These are phyloP conservation scores for Cyrtonyx montezumae DNA, from an alignment of 2,113 vertebrate genomes.

Conservation along the genomic window DNA sequence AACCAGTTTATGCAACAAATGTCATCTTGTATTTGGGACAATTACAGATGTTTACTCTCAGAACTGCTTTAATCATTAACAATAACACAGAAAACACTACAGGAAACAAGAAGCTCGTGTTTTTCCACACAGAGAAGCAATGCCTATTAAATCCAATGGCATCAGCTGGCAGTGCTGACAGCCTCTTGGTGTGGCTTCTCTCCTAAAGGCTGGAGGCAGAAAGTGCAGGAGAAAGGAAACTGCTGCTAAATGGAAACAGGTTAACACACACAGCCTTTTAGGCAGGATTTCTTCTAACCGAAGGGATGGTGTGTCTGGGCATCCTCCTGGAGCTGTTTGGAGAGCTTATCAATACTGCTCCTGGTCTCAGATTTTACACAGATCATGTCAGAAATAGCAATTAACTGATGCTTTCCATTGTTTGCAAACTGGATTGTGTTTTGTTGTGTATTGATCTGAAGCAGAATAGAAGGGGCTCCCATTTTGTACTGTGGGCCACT, in stretches of 20 bases:
- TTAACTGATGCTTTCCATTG: not conserved
- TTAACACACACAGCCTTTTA: not conserved
- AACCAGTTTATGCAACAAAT: slow-evolving; percentile 65
- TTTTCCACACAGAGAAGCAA: slow-evolving; percentile 36
- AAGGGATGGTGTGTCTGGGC: not conserved
- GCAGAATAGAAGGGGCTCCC: not conserved
- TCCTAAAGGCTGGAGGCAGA: not conserved
- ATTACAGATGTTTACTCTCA: slow-evolving; percentile 70
- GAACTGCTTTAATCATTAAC: slow-evolving; percentile 54
- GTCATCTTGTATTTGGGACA: slow-evolving; percentile 60
- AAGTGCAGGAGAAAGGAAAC: not conserved
- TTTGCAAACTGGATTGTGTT: not conserved
- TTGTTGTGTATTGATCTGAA: not conserved
- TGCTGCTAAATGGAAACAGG: not conserved
- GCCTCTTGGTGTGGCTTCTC: not conserved
- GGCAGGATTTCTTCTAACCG: not conserved
- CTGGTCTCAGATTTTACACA: not conserved
- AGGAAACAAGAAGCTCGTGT: slow-evolving; percentile 21
- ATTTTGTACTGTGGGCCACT: not conserved
- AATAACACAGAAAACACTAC: slow-evolving; percentile 37
- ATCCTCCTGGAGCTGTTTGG: not conserved
- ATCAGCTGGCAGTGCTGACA: not conserved
- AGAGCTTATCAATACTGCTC: not conserved
- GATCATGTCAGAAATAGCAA: not conserved
- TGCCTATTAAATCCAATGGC: not conserved